Base-by-base conservation (phyloP, 2,113 vertebrate species). In the Notarius quadriscutis region DNA sequence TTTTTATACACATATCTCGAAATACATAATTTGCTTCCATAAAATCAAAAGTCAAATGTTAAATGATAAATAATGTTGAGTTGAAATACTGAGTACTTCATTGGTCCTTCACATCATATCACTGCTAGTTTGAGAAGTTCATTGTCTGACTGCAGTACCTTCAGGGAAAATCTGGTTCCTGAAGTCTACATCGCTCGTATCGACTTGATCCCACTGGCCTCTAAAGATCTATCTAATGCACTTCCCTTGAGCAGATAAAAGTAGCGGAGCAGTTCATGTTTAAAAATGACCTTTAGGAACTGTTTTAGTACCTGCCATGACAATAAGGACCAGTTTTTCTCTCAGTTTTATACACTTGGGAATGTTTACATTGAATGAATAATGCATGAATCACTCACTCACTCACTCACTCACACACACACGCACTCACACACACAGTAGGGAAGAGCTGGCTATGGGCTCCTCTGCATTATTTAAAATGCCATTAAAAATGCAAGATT, bases 381-480 rank as follows among this genome's bases (percentile, higher is more conserved):
- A 72, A 84, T 84, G 83, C 20, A 84, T 84, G 83, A 58, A 72
- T 57, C 27, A 41, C 11, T 25, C 27, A 72, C 51, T 34, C 82
- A 27, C 48, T 57, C 82, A 71, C 63, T 57, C 63, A 84, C 85
- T 62, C 84, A 71, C 79, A 65, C 41, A 50, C n/a, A 55, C 62
- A 65, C 81, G 6, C 81, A 65, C 58, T 67, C 60, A 83, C 84
- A 78, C 67, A 74, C 34, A 55, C 15, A 72, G 89, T 63, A 81
- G 67, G 57, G 65, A 67, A 87, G 87, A 74, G 86, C 81, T 80
- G 85, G 34, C 77, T 65, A 86, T 72, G 55, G 57, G 58, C 22
- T 67, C 6, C 55, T 86, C 72, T 86, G 41, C 82, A 86, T 83
- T 86, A 87, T 87, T 89, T 89, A 89, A 86, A 89, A 86, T 51